Evolutionary conservation across 2,113 vertebrate genomes (phyloP), one percentile per base, ranked within the genome.

Genomic region (Antechinus flavipes): DNA sequence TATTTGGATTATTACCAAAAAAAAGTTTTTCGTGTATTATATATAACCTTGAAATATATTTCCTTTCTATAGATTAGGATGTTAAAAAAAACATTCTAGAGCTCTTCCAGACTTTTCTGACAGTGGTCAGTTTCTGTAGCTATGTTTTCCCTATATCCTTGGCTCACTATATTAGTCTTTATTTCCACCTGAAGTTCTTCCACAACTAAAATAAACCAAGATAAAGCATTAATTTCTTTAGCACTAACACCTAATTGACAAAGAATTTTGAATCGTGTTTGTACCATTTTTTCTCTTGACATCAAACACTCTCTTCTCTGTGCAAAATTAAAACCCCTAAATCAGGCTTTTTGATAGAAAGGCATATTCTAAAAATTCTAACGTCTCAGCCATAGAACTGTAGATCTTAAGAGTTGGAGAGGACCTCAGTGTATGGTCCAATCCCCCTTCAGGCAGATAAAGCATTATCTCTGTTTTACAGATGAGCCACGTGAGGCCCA

Each of bases 41-140:
- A 47, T 89, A 94, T 93, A 96, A 49, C 52, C 90, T 0, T 91
- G 91, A n/a, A 49, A 90, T 91, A 52, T 7, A 47, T 84, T 68
- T 96, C 26, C 93, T 91, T 93, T 93, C 68, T 92, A 84, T 46
- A 95, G 92, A 91, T 94, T 89, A 93, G 92, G 47, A 91, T 9
- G 47, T 95, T 25, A 68, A 94, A 68, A 94, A 94, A 76, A 91
- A 35, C 35, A 12, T 96, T 95, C 94, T 96, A 93, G 91, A 92
- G 54, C 27, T 42, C 89, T 23, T 95, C 91, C 42, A 46, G 68
- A 0, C 53, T 95, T 91, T 95, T 56, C 91, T 95, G 1, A 23
- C 27, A 47, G 2, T 50, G 24, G 91, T 6, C 91, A 76, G 56
- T 90, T 94, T 96, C 89, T 94, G 91, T 56, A 55, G 12, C 53